Percentiles rank a stretch among this genome's conserved stretches.
phyloP scores from a whole-genome alignment of 2,888 invertebrate species.

The Lamellibrachia satsuma region DNA sequence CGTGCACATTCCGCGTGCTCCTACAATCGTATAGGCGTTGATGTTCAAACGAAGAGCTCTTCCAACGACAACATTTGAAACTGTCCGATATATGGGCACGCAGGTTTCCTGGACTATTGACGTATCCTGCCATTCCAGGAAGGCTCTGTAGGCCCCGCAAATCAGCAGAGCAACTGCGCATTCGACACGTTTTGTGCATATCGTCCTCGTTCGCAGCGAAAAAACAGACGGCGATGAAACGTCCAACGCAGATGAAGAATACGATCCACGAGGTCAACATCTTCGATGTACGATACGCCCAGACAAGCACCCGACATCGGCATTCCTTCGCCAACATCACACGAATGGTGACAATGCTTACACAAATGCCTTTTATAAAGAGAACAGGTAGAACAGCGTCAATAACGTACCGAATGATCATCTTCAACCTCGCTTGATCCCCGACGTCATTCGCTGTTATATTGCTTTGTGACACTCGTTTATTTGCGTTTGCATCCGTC shows the following conservation, averaged over 20 bases:
- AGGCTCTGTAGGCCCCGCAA: slow-evolving; percentile 35
- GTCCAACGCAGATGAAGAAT: too few relatives aligned
- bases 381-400: slow-evolving; percentile 42
- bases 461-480: background rate
- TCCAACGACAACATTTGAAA: too few relatives aligned
- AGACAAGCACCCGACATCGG: too few relatives aligned
- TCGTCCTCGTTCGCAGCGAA: too few relatives aligned
- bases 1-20: background rate
- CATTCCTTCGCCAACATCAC: slow-evolving; percentile 45
- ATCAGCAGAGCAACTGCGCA: too few relatives aligned
- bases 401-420: slow-evolving; percentile 29
- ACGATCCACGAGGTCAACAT: too few relatives aligned
- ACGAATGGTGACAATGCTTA: slow-evolving; percentile 44
- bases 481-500: background rate
- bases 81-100: too few relatives aligned
- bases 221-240: too few relatives aligned
- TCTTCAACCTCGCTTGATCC: background rate
- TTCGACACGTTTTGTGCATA: too few relatives aligned
- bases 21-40: background rate
- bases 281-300: too few relatives aligned
- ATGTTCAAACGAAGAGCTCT: background rate
- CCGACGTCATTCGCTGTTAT: background rate
- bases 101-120: slow-evolving; percentile 38
- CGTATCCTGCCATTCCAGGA: slow-evolving; percentile 46
- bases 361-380: slow-evolving; percentile 42